Base-by-base conservation (phyloP, 2,888 invertebrate species). In the Xiphydria camelus region DNA sequence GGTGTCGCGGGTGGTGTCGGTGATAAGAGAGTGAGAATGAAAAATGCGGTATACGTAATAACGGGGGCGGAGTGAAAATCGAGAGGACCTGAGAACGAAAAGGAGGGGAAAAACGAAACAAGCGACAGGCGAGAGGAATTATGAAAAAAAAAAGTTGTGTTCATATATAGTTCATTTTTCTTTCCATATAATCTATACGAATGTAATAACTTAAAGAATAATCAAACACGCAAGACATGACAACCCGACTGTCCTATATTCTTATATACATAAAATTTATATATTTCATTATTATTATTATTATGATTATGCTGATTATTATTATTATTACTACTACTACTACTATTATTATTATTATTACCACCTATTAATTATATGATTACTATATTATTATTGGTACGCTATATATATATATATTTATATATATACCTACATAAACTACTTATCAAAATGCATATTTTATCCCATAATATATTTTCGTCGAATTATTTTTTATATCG, bases 401-500 rank as follows among this genome's bases (percentile, higher is more conserved):
- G 34, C 23, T 17, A 15, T 39, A 29, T 20, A 15, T 40, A 38
- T 35, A 35, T 7, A 10, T 35, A 17, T 7, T 33, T 25, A 29
- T 39, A 4, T 17, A 34, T 19, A 36, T 19, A 34, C 38, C 42
- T 33, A 39, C 46, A 47, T 22, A 45, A 42, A 47, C 46, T 51
- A 51, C 50, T 57, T 51, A 56, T 52, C 46, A 53, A 49, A 59
- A 54, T 39, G 50, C 52, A 56, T 53, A 58, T 57, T 55, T 56
- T 58, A 58, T 51, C 54, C 42, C 55, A 48, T 55, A 58, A 62
- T 58, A 59, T 62, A 57, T 51, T 55, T 61, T 43, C 43, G 21
- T 37, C 43, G 43, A 43, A 43, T 43, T 61, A 61, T 54, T 54
- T 61, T 57, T 57, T 50, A 51, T 46, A 39, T 25, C 33, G 17